Percentiles rank a stretch among this genome's conserved stretches.
Conservation (phyloP, 1,140 invertebrate species). For the Bombus affinis region DNA sequence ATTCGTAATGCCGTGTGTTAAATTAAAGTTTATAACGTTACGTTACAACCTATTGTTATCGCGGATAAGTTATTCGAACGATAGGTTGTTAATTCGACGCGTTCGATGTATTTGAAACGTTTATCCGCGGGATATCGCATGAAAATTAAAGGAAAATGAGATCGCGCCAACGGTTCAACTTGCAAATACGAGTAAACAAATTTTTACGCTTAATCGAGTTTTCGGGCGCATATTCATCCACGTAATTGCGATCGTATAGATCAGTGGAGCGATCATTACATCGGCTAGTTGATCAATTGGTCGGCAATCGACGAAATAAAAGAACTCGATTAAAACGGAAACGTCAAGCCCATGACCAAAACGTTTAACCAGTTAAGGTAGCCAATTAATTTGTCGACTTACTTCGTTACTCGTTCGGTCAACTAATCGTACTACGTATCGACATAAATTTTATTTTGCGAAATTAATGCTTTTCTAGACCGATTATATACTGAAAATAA, state of each 20-base stretch:
- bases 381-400: not conserved
- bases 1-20: no score
- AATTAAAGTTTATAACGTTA: not conserved
- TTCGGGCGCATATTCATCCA: no score
- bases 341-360: not conserved
- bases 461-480: no score
- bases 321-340: not conserved
- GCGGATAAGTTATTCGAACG: not conserved
- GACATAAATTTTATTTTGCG: not conserved
- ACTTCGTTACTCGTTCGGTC: not conserved
- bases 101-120: not conserved
- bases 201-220: no score
- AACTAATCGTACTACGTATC: not conserved
- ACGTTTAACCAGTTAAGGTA: slow-evolving; percentile 1
- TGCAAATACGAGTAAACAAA: no score
- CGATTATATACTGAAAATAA: not conserved
- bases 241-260: not conserved
- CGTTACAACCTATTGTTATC: not conserved
- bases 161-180: not conserved
- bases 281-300: slow-evolving; percentile 7
- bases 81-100: not conserved
- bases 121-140: not conserved
- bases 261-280: no score
- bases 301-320: not conserved
- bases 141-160: not conserved